Base-by-base conservation (phyloP, 1,140 invertebrate genomes). In the Heterodera schachtii region DNA sequence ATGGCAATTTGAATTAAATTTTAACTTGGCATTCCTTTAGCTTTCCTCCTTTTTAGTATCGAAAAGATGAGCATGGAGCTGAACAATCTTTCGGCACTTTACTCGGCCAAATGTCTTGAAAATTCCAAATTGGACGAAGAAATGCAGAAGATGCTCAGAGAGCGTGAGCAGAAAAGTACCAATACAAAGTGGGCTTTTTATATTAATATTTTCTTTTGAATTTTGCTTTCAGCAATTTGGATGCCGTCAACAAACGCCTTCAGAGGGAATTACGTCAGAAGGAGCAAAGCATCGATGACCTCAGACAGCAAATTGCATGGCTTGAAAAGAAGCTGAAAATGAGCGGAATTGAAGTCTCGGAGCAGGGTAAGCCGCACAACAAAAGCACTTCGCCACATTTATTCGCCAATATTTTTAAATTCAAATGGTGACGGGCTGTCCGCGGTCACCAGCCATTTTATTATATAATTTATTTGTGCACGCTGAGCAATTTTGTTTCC, bases 41-140 rank as follows among this genome's bases (percentile, higher is more conserved):
- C 31, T 31, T 31, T 31, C 0, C 31, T 31, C 31, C 31, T 31
- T 82, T 83, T 64, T 80, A 82, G 71, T 1, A 57, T 95, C 92
- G 93, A 94, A 86, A 94, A 94, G 89, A 94, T 96, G 74, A 94
- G 94, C 82, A 92, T 93, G 82, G 95, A 96, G 90, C 94, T 97
- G 86, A 91, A 95, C 41, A 94, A 94, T 19, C 91, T 97, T 73
- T 95, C 94, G 1, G 94, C 96, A 83, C 94, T 95, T 87, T 95
- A 96, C 90, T 95, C 95, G 1, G 93, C 94, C 11, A 96, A 96
- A 90, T 96, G 95, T 91, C 93, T 96, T 71, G 95, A 96, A 90
- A 94, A 94, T 16, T 94, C 95, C 1, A 93, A 94, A 41, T 90
- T 96, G 66, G 94, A 95, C 87, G 95, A 96, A 90, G 93, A 95